A percentile compares a stretch with the other conserved stretches of the same genome.
Conservation (phyloP, 2,113 vertebrate species). For the Hippocampus comes region DNA sequence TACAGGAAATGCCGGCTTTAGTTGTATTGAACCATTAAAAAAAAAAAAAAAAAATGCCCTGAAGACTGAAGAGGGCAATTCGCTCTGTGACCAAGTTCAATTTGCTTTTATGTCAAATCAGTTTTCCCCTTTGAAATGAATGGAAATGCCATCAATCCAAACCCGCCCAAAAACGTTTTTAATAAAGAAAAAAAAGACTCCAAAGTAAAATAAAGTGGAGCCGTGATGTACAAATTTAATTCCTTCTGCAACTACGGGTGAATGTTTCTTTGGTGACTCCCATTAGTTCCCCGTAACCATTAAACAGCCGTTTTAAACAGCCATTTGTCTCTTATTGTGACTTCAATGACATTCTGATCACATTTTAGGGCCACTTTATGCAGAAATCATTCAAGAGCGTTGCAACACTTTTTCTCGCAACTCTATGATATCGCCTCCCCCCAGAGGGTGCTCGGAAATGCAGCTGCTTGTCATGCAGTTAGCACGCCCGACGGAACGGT, state of each 20-base stretch:
- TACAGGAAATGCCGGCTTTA: neutral
- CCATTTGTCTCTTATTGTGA: neutral
- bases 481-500: constrained; percentile 34
- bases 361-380: neutral
- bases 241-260: no score
- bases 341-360: neutral
- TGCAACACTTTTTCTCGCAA: neutral
- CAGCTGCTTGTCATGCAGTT: constrained; percentile 41
- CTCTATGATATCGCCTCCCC: neutral
- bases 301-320: no score
- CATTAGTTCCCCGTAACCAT: no score
- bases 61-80: neutral
- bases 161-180: no score
- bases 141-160: no score
- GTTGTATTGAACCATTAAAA: neutral
- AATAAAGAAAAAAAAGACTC: no score
- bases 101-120: neutral
- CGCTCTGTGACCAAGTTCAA: neutral
- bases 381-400: neutral
- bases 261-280: no score
- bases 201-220: no score
- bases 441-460: neutral
- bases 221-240: no score
- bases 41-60: no score
- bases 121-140: no score